These are phyloP conservation scores for Cinara cedri DNA, from an alignment of 2,888 invertebrate species.

Conservation along the genomic window DNA sequence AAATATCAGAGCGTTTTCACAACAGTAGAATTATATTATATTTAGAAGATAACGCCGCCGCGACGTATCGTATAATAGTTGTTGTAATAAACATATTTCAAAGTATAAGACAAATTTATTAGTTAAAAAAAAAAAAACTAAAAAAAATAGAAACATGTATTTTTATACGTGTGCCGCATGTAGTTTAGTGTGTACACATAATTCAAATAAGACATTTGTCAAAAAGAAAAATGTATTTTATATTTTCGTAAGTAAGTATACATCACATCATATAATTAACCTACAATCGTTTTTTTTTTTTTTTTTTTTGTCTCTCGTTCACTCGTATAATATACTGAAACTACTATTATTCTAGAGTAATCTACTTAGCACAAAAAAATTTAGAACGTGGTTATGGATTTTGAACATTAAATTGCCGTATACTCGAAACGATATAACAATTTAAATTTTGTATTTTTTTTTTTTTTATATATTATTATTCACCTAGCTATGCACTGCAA, in stretches of 20 bases:
- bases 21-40: slow-evolving; percentile 21
- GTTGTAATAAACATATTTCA: slow-evolving; percentile 24
- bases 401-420: neutral
- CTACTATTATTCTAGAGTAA: neutral
- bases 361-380: neutral
- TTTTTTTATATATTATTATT: neutral
- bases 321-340: neutral
- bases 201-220: slow-evolving; percentile 33
- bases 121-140: slow-evolving; percentile 36
- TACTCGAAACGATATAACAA: neutral
- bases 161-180: neutral
- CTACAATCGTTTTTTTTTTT: slow-evolving; percentile 9
- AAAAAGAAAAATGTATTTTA: slow-evolving; percentile 24
- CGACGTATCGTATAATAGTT: no score
- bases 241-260: neutral
- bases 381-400: neutral
- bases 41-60: slow-evolving; percentile 15
- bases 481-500: slow-evolving; percentile 3
- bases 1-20: neutral
- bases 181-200: neutral
- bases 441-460: neutral
- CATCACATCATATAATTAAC: neutral
- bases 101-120: slow-evolving; percentile 18
- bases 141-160: slow-evolving; percentile 33
- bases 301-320: neutral